Percentiles rank a stretch among this genome's conserved stretches.
These are phyloP conservation scores for Pampusana beccarii DNA, from an alignment of 2,113 vertebrate genomes.

Conservation along the genomic window DNA sequence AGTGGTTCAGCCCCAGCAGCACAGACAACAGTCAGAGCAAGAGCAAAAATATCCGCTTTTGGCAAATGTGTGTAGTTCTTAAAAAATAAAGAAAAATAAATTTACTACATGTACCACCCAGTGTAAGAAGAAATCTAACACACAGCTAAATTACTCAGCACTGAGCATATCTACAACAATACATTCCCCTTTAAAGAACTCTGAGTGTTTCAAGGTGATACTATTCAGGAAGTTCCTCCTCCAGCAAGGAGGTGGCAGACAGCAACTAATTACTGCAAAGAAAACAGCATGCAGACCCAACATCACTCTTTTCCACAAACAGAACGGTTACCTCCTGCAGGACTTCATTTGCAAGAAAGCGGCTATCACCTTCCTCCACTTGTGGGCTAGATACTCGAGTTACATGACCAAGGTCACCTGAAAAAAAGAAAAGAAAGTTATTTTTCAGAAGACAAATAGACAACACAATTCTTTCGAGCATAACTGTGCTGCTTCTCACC, in stretches of 20 bases:
- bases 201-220: not conserved
- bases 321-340: conserved; percentile 88
- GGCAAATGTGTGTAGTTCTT: conserved; percentile 90
- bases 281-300: not conserved
- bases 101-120: not conserved
- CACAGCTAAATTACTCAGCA: not conserved
- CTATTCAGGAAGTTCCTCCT: not conserved
- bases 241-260: not conserved
- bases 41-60: conserved; percentile 95
- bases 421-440: not conserved
- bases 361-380: conserved; percentile 96
- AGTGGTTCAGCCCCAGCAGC: conserved; percentile 91
- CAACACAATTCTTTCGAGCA: not conserved
- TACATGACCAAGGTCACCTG: conserved; percentile 97
- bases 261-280: not conserved
- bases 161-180: not conserved
- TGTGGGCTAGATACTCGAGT: conserved; percentile 93
- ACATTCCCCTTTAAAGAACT: not conserved
- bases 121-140: not conserved
- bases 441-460: not conserved
- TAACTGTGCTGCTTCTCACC: conserved; percentile 73
- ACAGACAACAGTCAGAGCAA: conserved; percentile 90
- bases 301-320: not conserved
- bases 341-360: conserved; percentile 96
- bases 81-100: not conserved